phyloP scores from a whole-genome alignment of 37 sponge, comb jelly and placozoan species.

The Cliona cf. orientalis region DNA sequence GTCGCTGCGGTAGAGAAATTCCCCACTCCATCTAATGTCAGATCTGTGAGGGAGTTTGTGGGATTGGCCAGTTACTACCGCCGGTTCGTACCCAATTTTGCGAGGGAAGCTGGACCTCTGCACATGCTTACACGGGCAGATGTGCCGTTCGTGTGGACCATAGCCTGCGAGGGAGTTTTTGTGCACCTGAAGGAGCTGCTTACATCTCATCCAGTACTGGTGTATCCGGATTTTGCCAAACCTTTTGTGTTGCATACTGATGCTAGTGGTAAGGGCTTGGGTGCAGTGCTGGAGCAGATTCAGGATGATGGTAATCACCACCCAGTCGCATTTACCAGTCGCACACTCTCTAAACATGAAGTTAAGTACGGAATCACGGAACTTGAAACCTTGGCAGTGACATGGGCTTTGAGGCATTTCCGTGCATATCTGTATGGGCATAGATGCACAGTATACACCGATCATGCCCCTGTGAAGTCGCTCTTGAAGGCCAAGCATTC shows the following conservation, averaged over 20 bases:
- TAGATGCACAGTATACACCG: conserved; percentile 23
- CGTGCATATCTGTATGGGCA: conserved; percentile 46
- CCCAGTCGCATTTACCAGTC: conserved; percentile 50
- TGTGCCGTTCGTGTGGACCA: conserved; percentile 6
- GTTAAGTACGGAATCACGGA: conserved; percentile 45
- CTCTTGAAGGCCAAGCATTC: too few species aligned
- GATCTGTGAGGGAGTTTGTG: conserved; percentile 22
- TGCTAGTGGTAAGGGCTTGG: conserved; percentile 51
- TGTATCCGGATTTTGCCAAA: conserved; percentile 7
- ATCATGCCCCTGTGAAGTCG: conserved; percentile 61
- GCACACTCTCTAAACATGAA: conserved; percentile 48
- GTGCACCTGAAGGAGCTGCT: neutral
- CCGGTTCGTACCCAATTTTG: conserved; percentile 20
- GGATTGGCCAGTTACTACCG: conserved; percentile 41
- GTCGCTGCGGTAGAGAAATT: conserved; percentile 38
- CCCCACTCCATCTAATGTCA: conserved; percentile 15
- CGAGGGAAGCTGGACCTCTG: conserved; percentile 15
- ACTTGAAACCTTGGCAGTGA: conserved; percentile 33
- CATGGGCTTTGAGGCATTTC: conserved; percentile 49
- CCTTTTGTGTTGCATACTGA: conserved; percentile 23
- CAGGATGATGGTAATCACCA: conserved; percentile 7
- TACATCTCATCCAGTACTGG: neutral
- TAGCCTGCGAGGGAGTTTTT: conserved; percentile 9
- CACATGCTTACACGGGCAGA: conserved; percentile 11
- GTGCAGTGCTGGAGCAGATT: conserved; percentile 48